Percentiles rank a stretch among this genome's conserved stretches.
Conservation (phyloP, 2,113 vertebrate genomes). For the Madoqua kirkii region DNA sequence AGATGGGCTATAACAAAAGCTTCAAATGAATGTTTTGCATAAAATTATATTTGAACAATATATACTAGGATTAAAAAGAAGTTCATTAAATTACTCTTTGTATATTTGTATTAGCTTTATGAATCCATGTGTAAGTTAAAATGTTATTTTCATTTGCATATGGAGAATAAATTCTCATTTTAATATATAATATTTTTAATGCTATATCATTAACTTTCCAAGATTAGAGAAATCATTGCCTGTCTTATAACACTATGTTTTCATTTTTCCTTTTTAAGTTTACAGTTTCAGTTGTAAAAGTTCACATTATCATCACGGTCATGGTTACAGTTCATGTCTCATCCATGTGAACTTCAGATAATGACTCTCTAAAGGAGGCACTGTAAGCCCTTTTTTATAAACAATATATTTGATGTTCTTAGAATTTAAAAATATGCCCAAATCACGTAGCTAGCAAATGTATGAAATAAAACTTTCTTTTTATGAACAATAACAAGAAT, state of each 20-base stretch:
- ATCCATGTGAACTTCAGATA: background rate
- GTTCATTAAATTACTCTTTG: background rate
- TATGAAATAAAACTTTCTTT: background rate
- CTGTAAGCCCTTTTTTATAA: background rate
- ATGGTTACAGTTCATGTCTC: background rate
- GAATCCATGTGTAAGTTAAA: background rate
- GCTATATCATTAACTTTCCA: background rate
- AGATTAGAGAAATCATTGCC: background rate
- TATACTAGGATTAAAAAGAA: background rate
- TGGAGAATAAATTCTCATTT: background rate
- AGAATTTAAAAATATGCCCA: background rate
- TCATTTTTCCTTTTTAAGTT: background rate
- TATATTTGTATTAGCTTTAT: background rate
- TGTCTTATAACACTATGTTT: background rate
- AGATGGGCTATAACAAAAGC: background rate
- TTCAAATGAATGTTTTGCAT: background rate
- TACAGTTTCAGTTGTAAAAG: background rate
- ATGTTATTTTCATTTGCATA: constrained; percentile 6
- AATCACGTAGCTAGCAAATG: background rate
- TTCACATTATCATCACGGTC: background rate
- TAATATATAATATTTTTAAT: constrained; percentile 5
- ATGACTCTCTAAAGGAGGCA: background rate
- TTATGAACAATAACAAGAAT: background rate
- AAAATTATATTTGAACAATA: background rate
- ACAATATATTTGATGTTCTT: background rate